Base-by-base conservation (phyloP, 2,113 vertebrate species). In the Sylvia atricapilla region DNA sequence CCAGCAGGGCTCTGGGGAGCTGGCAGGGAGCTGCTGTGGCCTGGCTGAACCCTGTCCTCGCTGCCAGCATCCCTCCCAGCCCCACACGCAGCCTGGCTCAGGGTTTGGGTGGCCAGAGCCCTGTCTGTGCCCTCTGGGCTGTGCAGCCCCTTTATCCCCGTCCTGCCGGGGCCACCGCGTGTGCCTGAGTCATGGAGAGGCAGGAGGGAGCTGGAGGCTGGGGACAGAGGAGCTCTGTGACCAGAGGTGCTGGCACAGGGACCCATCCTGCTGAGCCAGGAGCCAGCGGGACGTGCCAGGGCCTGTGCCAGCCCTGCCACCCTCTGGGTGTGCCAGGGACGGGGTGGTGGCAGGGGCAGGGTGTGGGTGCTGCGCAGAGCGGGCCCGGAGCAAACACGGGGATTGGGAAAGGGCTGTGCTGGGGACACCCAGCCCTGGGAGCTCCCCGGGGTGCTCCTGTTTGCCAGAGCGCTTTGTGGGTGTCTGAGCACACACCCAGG, bases 1-100 rank as follows among this genome's bases (percentile, higher is more conserved):
- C 63, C 84, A 35, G 39, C 31, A 44, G 16, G 25, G 25, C 44
- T 41, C 27, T 13, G 33, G 23, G 43, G 13, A 22, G 5, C 6
- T 3, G 21, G 27, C 52, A 33, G 70, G 25, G 33, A 41, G 76
- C 27, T 80, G 91, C 20, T 33, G 46, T 33, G 44, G 18, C 7
- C 2, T 30, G 59, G 28, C 62, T 4, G 9, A 18, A 3, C 23
- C 10, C 69, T 25, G 6, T 50, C 31, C 81, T 47, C 6, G 30
- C 27, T 67, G 25, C 33, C 46, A 2, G 10, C 75, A 39, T 19
- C 66, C 41, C 2, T 0, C 22, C 74, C 64, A 28, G 41, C 35
- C 37, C 37, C 0, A 0, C 1, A 10, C 2, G 35, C 56, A 37
- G 17, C 72, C 53, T 20, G 1, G 4, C 30, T 5, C 0, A 2